Base-by-base conservation (phyloP, 30 jellyfish, hydroid and myxozoan genomes). In the Aurelia sp. region DNA sequence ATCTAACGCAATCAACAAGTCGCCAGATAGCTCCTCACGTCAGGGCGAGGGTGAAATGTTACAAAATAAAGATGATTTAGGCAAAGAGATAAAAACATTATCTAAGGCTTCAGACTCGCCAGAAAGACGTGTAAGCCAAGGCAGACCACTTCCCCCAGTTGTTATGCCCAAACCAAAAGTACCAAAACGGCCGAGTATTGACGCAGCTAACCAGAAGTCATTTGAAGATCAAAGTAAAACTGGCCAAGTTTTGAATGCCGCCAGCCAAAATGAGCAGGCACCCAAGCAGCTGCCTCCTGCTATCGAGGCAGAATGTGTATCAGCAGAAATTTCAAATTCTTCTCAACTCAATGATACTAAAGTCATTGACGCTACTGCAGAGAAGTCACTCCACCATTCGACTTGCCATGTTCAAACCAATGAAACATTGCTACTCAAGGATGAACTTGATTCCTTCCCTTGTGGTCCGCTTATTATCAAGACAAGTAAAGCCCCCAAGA, bases 151-250 rank as follows among this genome's bases (percentile, higher is more conserved):
- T 23, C 93, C 93, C 20, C 93, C 93, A 23, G 16, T 86, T 6
- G 87, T 84, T 23, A 72, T 31, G 37, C 93, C 93, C 8, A 84
- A 84, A 40, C 93, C 92, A 40, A 70, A 59, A 3, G 53, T 66
- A 4, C 77, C 86, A 69, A 82, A 62, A 21, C 21, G 85, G 41
- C 92, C 85, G 59, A 82, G 86, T 40, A 17, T 84, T 73, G 84
- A 62, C 51, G 19, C 21, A 73, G 93, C 62, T 18, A 66, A 72
- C 4, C 78, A 60, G 50, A 60, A 64, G 15, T 77, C 67, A 1
- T 20, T 22, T 40, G 78, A 60, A 20, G 62, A 51, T 4, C 40
- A 55, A 50, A 40, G 47, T 30, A 22, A 7, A 6, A 59, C 69
- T 18, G 31, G 4, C 0, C 3, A 12, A 18, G 30, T 6, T 13